Evolutionary conservation across 2,888 invertebrate genomes (phyloP).

Genomic region (Mythimna ferrago): DNA sequence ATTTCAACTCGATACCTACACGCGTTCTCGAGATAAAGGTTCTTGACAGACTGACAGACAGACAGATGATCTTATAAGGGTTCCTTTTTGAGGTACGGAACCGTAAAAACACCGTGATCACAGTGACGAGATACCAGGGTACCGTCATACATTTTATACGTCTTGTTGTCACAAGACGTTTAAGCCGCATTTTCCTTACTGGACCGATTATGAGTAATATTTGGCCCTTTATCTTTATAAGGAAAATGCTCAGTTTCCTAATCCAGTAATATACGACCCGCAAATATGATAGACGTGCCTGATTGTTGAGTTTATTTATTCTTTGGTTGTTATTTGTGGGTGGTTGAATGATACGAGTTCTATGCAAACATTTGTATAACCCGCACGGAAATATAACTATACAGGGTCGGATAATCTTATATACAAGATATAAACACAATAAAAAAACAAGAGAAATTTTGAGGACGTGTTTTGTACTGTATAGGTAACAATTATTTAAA

Average conservation of each 20-base stretch:
- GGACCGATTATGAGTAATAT: conserved; percentile 21
- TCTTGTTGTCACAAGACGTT: too few relatives aligned
- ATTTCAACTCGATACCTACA: too few relatives aligned
- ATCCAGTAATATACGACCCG: background rate
- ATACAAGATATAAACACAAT: too few relatives aligned
- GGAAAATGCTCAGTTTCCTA: conserved; percentile 28
- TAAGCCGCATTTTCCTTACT: background rate
- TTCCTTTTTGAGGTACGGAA: too few relatives aligned
- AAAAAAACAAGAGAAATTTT: background rate
- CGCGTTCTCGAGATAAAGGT: too few relatives aligned
- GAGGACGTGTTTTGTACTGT: too few relatives aligned
- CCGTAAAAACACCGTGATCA: too few relatives aligned
- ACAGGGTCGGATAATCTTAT: background rate
- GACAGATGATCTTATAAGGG: too few relatives aligned
- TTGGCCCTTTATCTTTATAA: background rate
- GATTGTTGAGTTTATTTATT: conserved; percentile 10
- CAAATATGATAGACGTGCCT: conserved; percentile 41
- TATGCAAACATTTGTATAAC: background rate
- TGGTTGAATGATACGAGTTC: background rate
- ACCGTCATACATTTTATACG: too few relatives aligned
- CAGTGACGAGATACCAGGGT: too few relatives aligned
- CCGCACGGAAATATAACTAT: background rate
- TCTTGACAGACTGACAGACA: too few relatives aligned
- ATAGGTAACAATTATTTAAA: too few relatives aligned
- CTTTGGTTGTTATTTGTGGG: background rate